A percentile compares a stretch with the other conserved stretches of the same genome.
Conservation (phyloP, 2,113 vertebrate genomes). For the Pterocles gutturalis region DNA sequence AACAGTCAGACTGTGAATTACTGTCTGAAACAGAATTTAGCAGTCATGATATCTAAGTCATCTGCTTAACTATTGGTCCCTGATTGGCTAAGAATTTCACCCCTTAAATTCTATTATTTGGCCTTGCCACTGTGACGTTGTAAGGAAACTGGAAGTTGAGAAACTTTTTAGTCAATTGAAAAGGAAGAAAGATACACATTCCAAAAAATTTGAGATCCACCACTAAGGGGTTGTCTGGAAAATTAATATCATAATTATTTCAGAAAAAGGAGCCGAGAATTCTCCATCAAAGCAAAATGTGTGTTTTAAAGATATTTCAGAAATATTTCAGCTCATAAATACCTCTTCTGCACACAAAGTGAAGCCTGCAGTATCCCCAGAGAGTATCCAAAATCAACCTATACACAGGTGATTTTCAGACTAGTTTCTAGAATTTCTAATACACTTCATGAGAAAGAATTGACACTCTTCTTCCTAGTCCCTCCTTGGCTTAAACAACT, state of each 20-base stretch:
- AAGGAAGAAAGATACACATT: neutral
- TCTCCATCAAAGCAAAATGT: neutral
- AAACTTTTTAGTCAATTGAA: neutral
- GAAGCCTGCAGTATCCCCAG: neutral
- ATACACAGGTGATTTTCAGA: accelerated
- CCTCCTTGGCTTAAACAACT: neutral
- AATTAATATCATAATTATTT: neutral
- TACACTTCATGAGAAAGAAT: neutral
- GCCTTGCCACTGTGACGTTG: neutral
- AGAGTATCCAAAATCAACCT: neutral
- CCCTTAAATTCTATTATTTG: neutral
- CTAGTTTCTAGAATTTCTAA: neutral
- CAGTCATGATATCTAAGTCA: neutral
- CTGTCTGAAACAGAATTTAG: neutral
- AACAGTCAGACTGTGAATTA: neutral
- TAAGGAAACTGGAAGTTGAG: neutral
- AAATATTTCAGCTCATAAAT: neutral
- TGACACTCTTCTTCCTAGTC: neutral
- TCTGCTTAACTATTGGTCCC: neutral
- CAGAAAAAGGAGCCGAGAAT: neutral
- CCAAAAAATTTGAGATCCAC: neutral
- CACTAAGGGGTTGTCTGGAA: neutral
- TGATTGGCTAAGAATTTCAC: neutral
- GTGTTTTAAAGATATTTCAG: neutral
- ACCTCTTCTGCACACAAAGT: neutral